Conservation (phyloP, 1,140 invertebrate genomes). For the Ephestia elutella region DNA sequence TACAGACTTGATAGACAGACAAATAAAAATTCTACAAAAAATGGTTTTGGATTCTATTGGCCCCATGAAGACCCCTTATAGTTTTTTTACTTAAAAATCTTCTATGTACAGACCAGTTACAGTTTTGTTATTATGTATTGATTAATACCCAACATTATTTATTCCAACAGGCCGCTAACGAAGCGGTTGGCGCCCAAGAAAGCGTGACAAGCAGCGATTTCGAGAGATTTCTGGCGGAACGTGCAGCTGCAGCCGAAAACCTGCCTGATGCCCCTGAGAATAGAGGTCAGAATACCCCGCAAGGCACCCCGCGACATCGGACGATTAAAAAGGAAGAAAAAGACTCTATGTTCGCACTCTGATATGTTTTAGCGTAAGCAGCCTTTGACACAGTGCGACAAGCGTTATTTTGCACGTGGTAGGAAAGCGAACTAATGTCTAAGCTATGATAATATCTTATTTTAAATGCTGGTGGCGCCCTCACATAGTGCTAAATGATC, state of each 20-base stretch:
- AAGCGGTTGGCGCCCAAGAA: slow-evolving; percentile 74
- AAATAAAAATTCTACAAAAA: too few species aligned
- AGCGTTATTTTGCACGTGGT: neutral
- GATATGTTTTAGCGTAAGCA: slow-evolving; percentile 23
- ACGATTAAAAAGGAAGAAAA: slow-evolving; percentile 66
- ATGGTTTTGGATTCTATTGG: too few species aligned
- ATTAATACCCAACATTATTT: too few species aligned
- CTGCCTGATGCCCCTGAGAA: slow-evolving; percentile 63
- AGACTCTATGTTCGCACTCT: slow-evolving; percentile 68
- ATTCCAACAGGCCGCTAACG: slow-evolving; percentile 53
- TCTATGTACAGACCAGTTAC: too few species aligned
- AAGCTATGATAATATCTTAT: too few species aligned
- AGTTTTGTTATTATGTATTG: too few species aligned
- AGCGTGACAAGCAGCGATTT: slow-evolving; percentile 92
- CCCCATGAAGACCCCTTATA: too few species aligned
- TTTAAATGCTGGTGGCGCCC: too few species aligned
- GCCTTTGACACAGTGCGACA: neutral
- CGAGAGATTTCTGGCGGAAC: slow-evolving; percentile 91
- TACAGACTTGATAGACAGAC: too few species aligned
- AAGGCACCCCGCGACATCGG: slow-evolving; percentile 38
- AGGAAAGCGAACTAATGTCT: too few species aligned
- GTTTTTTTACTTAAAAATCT: too few species aligned
- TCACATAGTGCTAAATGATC: too few species aligned
- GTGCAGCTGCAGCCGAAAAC: slow-evolving; percentile 87
- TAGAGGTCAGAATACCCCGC: slow-evolving; percentile 18